Base-by-base conservation (phyloP, 1,140 invertebrate genomes). In the Leptinotarsa defecta region DNA sequence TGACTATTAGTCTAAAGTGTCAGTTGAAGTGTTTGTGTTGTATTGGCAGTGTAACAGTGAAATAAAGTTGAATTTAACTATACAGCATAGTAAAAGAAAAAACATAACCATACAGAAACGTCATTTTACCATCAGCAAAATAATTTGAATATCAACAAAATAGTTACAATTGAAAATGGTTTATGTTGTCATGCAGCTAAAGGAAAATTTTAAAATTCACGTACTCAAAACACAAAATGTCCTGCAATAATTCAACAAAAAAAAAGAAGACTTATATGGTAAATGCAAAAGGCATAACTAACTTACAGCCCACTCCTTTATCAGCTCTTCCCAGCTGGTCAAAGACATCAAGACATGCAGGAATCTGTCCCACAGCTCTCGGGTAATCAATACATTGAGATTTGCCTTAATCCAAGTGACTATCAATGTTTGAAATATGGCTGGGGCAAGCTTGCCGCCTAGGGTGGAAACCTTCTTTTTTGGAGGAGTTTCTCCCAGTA, bases 361-460 rank as follows among this genome's bases (percentile, higher is more conserved):
- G 86, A 99, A 97, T 83, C 95, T 93, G 86, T 99, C 95, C 98
- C 98, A 99, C 5, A 99, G 87, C 81, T 95, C 92, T 11, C 91
- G 71, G 97, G 95, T 80, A 48, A 85, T 85, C 4, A 94, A 90
- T 3, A 98, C 96, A 87, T 98, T 98, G 74, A 98, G 89, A 87
- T 98, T 98, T 0, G 97, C 97, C 84, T 98, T 97, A 77, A 99
- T 98, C 96, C 97, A 99, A 1, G 96, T 98, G 61, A 99, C 97
- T 78, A 99, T 98, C 17, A 99, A 85, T 1, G 97, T 99, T 90
- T 99, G 92, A 82, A 96, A 98, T 78, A 99, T 93, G 3, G 96
- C 95, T 43, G 95, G 94, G 22, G 96, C 96, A 65, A 99, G 87
- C 81, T 93, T 90, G 43, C 92, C 91, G 79, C 95, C 95, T 69